Evolutionary conservation across 2,888 invertebrate genomes (phyloP).

Genomic region (Protonemura montana): DNA sequence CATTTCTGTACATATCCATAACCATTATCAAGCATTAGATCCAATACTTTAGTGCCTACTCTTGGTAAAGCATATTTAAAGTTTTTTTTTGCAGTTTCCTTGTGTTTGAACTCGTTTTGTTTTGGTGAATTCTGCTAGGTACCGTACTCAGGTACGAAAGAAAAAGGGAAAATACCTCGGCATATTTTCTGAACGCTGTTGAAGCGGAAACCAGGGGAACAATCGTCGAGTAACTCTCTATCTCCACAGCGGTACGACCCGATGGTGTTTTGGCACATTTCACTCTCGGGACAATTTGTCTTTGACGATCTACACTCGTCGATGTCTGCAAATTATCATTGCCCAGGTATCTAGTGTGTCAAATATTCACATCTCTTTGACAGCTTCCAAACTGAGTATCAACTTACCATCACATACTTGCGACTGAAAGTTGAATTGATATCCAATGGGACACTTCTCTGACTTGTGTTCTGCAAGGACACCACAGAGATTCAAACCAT

Average conservation of each 20-base stretch:
- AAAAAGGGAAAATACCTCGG: no score
- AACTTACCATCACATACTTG: slow-evolving; percentile 58
- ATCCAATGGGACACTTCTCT: slow-evolving; percentile 56
- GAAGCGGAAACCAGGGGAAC: slow-evolving; percentile 54
- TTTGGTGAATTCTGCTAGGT: no score
- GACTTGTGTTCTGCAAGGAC: slow-evolving; percentile 39
- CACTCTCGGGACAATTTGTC: slow-evolving; percentile 66
- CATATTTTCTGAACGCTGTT: slow-evolving; percentile 51
- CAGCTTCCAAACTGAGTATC: neutral
- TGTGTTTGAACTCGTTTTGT: no score
- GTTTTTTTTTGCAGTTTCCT: no score
- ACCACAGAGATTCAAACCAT: neutral
- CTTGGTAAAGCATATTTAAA: no score
- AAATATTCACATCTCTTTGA: neutral
- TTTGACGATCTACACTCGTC: slow-evolving; percentile 76
- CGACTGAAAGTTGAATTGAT: slow-evolving; percentile 55
- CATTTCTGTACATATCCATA: no score
- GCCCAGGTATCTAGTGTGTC: neutral
- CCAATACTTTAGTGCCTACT: no score
- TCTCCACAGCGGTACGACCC: slow-evolving; percentile 70
- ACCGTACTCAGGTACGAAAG: no score
- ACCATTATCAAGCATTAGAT: no score
- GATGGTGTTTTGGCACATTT: slow-evolving; percentile 72
- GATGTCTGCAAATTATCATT: slow-evolving; percentile 66
- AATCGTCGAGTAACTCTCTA: slow-evolving; percentile 57